Evolutionary conservation across 2,888 invertebrate species (phyloP), one percentile per base, ranked within the genome.

Genomic region (Tridacna crocea): DNA sequence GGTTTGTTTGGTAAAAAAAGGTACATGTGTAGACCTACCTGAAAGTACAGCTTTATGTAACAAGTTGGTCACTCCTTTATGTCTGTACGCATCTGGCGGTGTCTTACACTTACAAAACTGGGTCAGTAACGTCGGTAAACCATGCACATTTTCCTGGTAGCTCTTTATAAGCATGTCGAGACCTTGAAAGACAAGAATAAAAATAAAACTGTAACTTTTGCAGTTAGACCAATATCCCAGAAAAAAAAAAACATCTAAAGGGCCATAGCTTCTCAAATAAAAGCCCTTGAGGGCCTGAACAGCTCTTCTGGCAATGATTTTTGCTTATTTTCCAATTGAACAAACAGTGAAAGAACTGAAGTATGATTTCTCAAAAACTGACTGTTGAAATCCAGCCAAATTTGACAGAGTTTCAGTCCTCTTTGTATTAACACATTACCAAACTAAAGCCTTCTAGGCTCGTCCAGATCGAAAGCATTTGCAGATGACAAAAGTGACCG

Each of bases 161-260:
- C 98, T 97, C 89, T 97, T 97, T 76, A 98, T 96, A 63, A 98
- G 95, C 92, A 97, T 97, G 94, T 98, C 98, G 92, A 98, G 77
- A 22, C 87, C 87, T 87, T 47, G 2, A 75, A 51, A 17, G n/a
- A 48, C 68, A 19, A 27, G 8, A 36, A 36, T 8, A 36, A 8
- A 36, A 36, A 36, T 8, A 36, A 36, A 36, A 36, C 58, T 19
- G 10, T 1, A 8, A 36, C 36, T 36, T 36, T 2, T 36, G 36
- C 36, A 36, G 36, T 2, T 36, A 36, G 36, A 36, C 36, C 2
- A 36, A 36, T 36, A 36, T 36, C 8, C 36, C 36, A 4, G 55
- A 55, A 6, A 2, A 6, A 10, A 10, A 19, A 19, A 55, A 55
- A 55, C 36, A 36, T 36, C 3, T 36, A 2, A 36, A 36, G 36